phyloP scores from a whole-genome alignment of 2,888 invertebrate species.

The Phaonia tiefii region DNA sequence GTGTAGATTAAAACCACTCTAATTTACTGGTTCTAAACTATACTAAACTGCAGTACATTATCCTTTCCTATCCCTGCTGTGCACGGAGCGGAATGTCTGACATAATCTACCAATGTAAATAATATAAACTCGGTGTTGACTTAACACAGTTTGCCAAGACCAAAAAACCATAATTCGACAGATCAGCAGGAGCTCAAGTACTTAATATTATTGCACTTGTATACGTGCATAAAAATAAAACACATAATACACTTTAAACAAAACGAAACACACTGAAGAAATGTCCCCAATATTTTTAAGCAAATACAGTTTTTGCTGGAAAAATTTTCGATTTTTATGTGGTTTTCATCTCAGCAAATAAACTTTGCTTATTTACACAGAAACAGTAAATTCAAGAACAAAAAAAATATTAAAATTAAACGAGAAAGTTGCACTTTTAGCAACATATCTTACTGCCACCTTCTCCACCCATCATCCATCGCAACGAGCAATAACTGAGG shows the following conservation, averaged over 20 bases:
- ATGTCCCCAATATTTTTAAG: constrained; percentile 15
- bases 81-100: no score
- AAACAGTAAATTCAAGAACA: not conserved
- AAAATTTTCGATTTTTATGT: constrained; percentile 29
- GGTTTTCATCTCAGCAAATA: constrained; percentile 6
- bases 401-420: not conserved
- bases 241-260: not conserved
- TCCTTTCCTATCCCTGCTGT: no score
- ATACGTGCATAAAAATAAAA: not conserved
- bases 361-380: constrained; percentile 19
- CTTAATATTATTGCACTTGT: not conserved
- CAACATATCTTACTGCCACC: not conserved
- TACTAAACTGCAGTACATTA: no score
- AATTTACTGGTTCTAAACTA: no score
- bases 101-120: no score
- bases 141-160: not conserved
- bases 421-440: not conserved
- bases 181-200: constrained; percentile 7
- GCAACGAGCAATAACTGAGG: not conserved
- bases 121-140: no score
- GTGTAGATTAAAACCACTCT: no score
- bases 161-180: constrained; percentile 7
- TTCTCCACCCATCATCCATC: not conserved
- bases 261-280: not conserved
- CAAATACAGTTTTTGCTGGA: constrained; percentile 20